These are phyloP conservation scores for Botia kubotai DNA, from an alignment of 2,797 vertebrate genomes.

Conservation along the genomic window DNA sequence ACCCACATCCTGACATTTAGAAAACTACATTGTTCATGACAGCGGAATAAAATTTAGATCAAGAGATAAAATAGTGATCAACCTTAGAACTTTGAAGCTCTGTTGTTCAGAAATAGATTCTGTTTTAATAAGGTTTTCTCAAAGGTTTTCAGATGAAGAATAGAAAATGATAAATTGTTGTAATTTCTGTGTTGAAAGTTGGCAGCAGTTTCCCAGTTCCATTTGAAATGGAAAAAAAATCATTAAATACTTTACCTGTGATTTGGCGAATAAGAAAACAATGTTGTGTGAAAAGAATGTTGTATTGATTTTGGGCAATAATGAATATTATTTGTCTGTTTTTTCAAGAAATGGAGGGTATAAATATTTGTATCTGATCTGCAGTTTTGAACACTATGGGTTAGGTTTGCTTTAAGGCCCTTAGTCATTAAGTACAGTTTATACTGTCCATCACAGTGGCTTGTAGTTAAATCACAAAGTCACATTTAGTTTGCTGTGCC, in stretches of 20 bases:
- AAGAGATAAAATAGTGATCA: background rate
- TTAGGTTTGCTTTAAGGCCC: constrained; percentile 5
- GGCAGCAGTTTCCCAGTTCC: background rate
- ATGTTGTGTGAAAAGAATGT: constrained; percentile 30
- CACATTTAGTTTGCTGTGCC: constrained; percentile 61
- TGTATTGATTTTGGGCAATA: constrained; percentile 44
- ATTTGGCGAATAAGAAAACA: background rate
- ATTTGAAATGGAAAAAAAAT: background rate
- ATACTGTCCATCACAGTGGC: constrained; percentile 26
- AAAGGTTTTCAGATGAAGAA: background rate
- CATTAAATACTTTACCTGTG: background rate
- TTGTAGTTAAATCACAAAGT: constrained; percentile 43
- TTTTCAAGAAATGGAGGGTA: constrained; percentile 54
- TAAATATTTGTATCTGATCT: constrained; percentile 58
- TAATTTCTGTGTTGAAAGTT: background rate
- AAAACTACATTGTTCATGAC: background rate
- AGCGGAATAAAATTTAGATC: background rate
- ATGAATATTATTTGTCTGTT: constrained; percentile 55
- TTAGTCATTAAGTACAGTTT: constrained; percentile 37
- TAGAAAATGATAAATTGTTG: too few species aligned
- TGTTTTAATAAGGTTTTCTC: background rate
- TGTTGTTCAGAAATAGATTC: too few species aligned
- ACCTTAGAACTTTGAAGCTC: background rate
- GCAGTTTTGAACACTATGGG: constrained; percentile 44
- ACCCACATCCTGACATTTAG: background rate